Conservation (phyloP, 2,113 vertebrate species). For the Bos javanicus region DNA sequence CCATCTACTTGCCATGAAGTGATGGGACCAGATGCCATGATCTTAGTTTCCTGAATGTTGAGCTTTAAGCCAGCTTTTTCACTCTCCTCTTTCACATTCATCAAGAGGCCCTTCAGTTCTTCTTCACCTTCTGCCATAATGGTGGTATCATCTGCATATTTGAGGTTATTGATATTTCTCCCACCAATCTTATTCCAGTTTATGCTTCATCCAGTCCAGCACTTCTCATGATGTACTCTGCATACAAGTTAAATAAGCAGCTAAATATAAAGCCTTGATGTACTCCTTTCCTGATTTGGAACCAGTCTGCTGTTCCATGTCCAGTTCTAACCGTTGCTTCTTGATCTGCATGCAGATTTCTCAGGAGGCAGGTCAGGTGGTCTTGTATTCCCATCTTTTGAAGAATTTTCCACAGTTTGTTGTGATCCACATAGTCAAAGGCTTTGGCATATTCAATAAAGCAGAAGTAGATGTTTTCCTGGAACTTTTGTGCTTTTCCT, state of each 20-base stretch:
- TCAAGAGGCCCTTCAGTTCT: neutral
- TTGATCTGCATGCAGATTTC: neutral
- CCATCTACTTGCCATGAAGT: neutral
- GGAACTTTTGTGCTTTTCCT: neutral
- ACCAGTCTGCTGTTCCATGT: neutral
- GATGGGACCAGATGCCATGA: neutral
- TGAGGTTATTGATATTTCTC: neutral
- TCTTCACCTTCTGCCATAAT: neutral
- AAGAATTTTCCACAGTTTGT: neutral
- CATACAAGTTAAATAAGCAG: neutral
- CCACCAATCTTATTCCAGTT: neutral
- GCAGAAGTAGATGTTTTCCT: neutral
- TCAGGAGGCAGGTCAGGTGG: neutral
- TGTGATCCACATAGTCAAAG: neutral
- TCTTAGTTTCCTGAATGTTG: neutral
- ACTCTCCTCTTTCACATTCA: neutral
- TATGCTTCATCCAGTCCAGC: neutral
- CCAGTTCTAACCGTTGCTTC: neutral
- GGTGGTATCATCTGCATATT: neutral
- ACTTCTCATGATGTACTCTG: neutral
- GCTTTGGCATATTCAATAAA: neutral
- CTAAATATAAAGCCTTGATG: neutral
- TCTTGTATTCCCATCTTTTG: neutral
- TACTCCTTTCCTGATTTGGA: neutral
- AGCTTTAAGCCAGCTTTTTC: neutral